Evolutionary conservation across 2,113 vertebrate genomes (phyloP), one percentile per base, ranked within the genome.

Genomic region (Mugil cephalus): DNA sequence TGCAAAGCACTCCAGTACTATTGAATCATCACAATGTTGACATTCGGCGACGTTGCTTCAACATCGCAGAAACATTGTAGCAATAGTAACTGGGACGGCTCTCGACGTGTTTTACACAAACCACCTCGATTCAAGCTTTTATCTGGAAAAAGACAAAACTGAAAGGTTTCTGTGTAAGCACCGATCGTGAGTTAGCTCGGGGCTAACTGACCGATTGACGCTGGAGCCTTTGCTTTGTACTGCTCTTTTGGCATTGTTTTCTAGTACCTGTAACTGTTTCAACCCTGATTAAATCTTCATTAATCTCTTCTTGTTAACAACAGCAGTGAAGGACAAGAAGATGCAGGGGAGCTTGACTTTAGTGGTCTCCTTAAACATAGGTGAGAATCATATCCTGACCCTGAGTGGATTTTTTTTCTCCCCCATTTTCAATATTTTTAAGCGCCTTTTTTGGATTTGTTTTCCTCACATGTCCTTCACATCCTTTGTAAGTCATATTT

Each of bases 321-420:
- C 97, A 97, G 97, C 77, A 96, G 95, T 95, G 98, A 99, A 93
- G 97, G 97, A 93, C 97, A 98, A 96, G 98, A 99, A 0, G 98
- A 99, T 96, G 97, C 97, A 95, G 98, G 98, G 71, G 98, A 99
- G 84, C 97, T 99, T 96, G 98, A 99, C 95, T 99, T 99, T 98
- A 99, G 98, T 97, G 98, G 96, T 94, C 98, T 99, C 91, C 96
- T 99, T 94, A 99, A 99, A 95, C 97, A 97, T 97, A 97, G 98
- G 98, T 99, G 96, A 99, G 98, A 96, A 95, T 88, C 88, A 89
- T 64, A 82, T 67, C 69, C 82, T 15, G 9, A 68, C 30, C 64
- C 71, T 13, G 56, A 84, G 51, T 82, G 82, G 79, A 82, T 75
- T 75, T 70, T 82, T 19, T 59, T 75, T 70, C 81, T 17, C 56